Evolutionary conservation across 2,113 vertebrate genomes (phyloP).

Genomic region (Lonchura striata): DNA sequence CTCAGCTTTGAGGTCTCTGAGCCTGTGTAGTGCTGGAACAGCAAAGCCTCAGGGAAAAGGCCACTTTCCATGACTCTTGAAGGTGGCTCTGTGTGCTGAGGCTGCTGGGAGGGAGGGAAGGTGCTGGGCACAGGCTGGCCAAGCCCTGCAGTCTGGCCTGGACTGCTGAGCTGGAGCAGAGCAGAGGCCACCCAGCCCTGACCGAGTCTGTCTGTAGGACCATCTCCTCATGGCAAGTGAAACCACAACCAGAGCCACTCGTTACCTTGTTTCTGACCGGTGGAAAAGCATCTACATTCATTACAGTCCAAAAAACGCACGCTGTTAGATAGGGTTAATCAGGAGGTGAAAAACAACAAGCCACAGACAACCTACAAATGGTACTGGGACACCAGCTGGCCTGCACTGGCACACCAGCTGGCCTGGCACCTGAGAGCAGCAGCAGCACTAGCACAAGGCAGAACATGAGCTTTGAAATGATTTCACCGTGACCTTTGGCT

Average conservation of each 20-base stretch:
- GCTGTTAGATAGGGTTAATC: slow-evolving; percentile 21
- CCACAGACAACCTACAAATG: slow-evolving; percentile 37
- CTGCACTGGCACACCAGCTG: neutral
- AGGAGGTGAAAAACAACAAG: neutral
- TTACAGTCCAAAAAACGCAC: slow-evolving; percentile 8
- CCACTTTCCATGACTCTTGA: neutral
- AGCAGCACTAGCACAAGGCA: slow-evolving; percentile 63
- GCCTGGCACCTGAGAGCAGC: slow-evolving; percentile 20
- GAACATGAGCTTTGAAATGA: slow-evolving; percentile 52
- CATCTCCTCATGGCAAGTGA: neutral
- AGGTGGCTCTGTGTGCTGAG: neutral
- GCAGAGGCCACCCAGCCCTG: neutral
- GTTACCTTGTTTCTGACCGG: neutral
- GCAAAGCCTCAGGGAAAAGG: neutral
- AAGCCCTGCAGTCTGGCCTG: neutral
- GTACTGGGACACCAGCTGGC: neutral
- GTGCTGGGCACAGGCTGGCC: neutral
- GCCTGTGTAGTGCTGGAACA: neutral
- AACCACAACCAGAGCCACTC: slow-evolving; percentile 19
- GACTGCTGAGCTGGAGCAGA: neutral
- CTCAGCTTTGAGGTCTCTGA: neutral
- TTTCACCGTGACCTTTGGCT: slow-evolving; percentile 59
- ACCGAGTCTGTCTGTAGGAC: neutral
- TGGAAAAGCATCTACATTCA: slow-evolving; percentile 58
- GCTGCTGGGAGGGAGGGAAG: neutral